Conservation (phyloP, 2,888 invertebrate genomes). For the Euzophera pinguis region DNA sequence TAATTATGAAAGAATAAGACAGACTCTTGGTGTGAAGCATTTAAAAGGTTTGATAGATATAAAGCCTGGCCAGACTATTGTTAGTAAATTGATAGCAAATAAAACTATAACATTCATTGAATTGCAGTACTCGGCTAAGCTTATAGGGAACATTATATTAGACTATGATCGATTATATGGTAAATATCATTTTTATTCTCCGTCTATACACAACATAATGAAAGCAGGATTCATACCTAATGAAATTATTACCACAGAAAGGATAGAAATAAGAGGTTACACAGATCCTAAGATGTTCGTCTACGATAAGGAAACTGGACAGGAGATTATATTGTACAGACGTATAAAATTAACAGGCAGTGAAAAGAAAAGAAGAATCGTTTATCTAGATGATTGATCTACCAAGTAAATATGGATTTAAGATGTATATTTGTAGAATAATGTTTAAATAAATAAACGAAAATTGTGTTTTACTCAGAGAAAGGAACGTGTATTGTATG, state of each 20-base stretch:
- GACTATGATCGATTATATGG: slow-evolving; percentile 52
- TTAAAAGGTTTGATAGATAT: slow-evolving; percentile 33
- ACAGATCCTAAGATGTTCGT: slow-evolving; percentile 44
- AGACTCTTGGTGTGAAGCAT: slow-evolving; percentile 32
- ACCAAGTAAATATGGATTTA: neutral
- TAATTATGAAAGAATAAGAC: slow-evolving; percentile 23
- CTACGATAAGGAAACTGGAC: slow-evolving; percentile 37
- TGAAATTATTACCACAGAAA: slow-evolving; percentile 43
- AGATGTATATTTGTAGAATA: no score
- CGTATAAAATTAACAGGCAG: slow-evolving; percentile 13
- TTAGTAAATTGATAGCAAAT: slow-evolving; percentile 37
- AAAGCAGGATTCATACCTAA: slow-evolving; percentile 45
- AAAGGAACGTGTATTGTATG: no score
- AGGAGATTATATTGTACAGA: slow-evolving; percentile 22
- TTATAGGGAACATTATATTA: slow-evolving; percentile 45
- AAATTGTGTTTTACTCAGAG: no score
- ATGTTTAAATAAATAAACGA: no score
- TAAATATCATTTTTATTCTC: slow-evolving; percentile 59
- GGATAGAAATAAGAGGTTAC: slow-evolving; percentile 47
- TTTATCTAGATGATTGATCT: neutral
- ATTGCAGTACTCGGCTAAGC: slow-evolving; percentile 38
- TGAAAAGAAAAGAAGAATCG: neutral
- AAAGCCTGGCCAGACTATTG: slow-evolving; percentile 38
- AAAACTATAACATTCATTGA: slow-evolving; percentile 44
- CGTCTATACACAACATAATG: slow-evolving; percentile 49